A percentile compares a stretch with the other conserved stretches of the same genome.
phyloP scores from a whole-genome alignment of 2,888 invertebrate genomes.

The Ophion ventricosus region DNA sequence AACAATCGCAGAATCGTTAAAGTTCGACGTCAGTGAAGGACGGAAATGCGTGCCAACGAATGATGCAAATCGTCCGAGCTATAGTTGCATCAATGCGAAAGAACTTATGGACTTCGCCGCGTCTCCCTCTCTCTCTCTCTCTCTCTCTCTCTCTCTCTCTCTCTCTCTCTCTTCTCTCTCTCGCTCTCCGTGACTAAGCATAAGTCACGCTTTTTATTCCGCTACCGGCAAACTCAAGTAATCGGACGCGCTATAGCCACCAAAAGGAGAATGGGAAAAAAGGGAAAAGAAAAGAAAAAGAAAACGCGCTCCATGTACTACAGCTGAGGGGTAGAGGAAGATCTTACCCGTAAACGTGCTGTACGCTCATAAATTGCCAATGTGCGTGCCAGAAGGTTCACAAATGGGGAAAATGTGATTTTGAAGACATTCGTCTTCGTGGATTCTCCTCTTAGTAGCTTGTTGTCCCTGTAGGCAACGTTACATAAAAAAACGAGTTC shows the following conservation, averaged over 20 bases:
- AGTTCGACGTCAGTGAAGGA: slow-evolving; percentile 50
- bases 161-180: no score
- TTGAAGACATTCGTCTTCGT: not conserved
- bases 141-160: not conserved
- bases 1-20: not conserved
- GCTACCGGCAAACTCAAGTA: slow-evolving; percentile 12
- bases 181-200: slow-evolving; percentile 54
- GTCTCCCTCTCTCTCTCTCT: not conserved
- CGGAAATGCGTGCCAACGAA: slow-evolving; percentile 64
- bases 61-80: slow-evolving; percentile 68
- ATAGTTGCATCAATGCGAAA: slow-evolving; percentile 34
- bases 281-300: slow-evolving; percentile 4
- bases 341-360: slow-evolving; percentile 44
- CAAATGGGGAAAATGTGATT: slow-evolving; percentile 4
- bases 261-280: not conserved
- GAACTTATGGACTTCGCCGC: slow-evolving; percentile 8
- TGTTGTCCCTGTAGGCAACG: not conserved
- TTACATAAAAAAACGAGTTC: not conserved
- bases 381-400: slow-evolving; percentile 52
- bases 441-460: not conserved
- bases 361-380: slow-evolving; percentile 50
- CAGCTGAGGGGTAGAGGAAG: slow-evolving; percentile 47
- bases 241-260: not conserved
- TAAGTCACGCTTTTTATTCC: slow-evolving; percentile 51
- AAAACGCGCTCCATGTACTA: slow-evolving; percentile 26